phyloP scores from a whole-genome alignment of 2,797 vertebrate species.

The Peromyscus melanophrys region DNA sequence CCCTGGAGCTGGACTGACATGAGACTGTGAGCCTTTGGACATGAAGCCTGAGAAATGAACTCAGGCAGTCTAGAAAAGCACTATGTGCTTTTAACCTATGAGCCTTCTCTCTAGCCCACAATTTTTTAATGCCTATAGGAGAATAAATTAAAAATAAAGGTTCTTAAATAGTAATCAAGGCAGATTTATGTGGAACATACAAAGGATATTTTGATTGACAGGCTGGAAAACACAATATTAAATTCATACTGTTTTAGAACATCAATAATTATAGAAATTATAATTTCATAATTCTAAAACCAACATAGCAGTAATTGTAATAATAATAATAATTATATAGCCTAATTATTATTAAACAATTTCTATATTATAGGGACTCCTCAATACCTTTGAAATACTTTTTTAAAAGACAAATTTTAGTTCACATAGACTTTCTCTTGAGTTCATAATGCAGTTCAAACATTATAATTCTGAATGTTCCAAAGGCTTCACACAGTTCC shows the following conservation, averaged over 20 bases:
- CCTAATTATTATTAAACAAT: neutral
- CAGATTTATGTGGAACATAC: neutral
- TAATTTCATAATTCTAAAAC: neutral
- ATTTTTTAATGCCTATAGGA: neutral
- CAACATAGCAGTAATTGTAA: neutral
- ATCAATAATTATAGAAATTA: neutral
- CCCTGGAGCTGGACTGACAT: neutral
- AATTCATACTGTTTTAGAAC: neutral
- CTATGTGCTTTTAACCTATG: neutral
- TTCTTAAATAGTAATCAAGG: slow-evolving; percentile 8
- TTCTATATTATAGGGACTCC: neutral
- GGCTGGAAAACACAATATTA: neutral
- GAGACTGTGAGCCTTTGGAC: neutral
- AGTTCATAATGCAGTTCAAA: neutral
- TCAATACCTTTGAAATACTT: neutral
- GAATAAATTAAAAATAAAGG: neutral
- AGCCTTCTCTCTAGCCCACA: neutral
- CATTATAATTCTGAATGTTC: neutral
- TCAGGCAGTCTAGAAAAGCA: neutral
- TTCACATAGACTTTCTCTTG: neutral
- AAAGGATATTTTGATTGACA: neutral
- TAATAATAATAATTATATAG: neutral
- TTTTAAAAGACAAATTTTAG: neutral
- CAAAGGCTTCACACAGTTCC: neutral
- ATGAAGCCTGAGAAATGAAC: neutral